Conservation (phyloP, 2,113 vertebrate genomes). For the Pyxicephalus adspersus region DNA sequence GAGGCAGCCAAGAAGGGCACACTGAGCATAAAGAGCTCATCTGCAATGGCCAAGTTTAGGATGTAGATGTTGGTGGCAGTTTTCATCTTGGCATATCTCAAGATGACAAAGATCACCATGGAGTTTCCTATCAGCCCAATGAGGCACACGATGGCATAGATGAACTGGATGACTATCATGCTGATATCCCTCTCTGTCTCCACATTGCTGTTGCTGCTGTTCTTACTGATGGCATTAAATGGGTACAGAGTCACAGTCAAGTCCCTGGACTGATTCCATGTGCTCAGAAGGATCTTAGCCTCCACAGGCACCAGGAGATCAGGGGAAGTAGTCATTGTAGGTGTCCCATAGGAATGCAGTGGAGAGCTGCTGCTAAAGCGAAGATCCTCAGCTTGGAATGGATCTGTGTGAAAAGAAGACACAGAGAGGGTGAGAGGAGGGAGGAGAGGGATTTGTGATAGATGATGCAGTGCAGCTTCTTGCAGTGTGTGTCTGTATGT, state of each 20-base stretch:
- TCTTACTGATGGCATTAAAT: conserved; percentile 36
- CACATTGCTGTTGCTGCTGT: conserved; percentile 58
- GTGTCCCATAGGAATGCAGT: conserved; percentile 58
- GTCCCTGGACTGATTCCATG: conserved; percentile 35
- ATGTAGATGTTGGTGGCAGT: conserved; percentile 85
- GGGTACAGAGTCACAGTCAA: conserved; percentile 52
- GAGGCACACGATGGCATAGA: conserved; percentile 75
- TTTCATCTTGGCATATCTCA: conserved; percentile 76
- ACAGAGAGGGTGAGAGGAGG: conserved; percentile 18
- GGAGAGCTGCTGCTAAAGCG: conserved; percentile 13
- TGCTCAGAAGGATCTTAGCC: conserved; percentile 38
- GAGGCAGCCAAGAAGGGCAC: conserved; percentile 79
- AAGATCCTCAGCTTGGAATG: conserved; percentile 36
- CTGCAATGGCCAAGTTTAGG: conserved; percentile 78
- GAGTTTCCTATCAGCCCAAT: conserved; percentile 80
- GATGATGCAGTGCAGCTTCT: conserved; percentile 54
- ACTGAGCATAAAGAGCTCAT: conserved; percentile 83
- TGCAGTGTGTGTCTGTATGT: too few relatives aligned
- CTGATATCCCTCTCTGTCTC: conserved; percentile 51
- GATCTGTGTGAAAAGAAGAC: conserved; percentile 14
- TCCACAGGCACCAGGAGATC: conserved; percentile 53
- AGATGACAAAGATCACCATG: conserved; percentile 79
- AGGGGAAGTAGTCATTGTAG: conserved; percentile 59
- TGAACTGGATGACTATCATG: conserved; percentile 79
- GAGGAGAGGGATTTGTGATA: conserved; percentile 44